These are phyloP conservation scores for Oryzias sinensis DNA, from an alignment of 2,797 vertebrate species.

Conservation along the genomic window DNA sequence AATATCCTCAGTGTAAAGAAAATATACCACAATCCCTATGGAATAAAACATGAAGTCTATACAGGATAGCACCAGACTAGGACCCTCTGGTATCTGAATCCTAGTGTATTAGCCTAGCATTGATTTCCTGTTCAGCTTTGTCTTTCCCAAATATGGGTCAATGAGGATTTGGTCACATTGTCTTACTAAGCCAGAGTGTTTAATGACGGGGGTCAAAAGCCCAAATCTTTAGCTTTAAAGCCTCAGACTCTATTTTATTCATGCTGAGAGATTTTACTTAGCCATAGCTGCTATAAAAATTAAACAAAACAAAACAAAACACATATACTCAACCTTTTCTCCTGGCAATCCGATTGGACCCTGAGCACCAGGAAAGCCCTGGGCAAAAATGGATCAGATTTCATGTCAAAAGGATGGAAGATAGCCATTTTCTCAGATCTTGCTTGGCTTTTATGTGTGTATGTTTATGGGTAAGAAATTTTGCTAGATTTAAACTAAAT, in stretches of 20 bases:
- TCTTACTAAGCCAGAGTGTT: conserved; percentile 18
- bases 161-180: conserved; percentile 31
- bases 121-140: conserved; percentile 64
- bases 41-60: conserved; percentile 22
- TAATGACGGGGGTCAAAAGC: conserved; percentile 54
- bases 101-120: conserved; percentile 60
- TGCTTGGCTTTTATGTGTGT: conserved; percentile 1
- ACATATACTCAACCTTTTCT: conserved; percentile 84
- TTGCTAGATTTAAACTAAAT: conserved; percentile 1
- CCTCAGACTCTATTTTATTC: no score
- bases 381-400: conserved; percentile 44
- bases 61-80: conserved; percentile 23
- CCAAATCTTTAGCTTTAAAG: conserved; percentile 47
- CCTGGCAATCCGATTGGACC: conserved; percentile 88
- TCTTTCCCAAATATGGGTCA: conserved; percentile 47
- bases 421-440: conserved; percentile 4
- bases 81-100: conserved; percentile 33
- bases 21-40: conserved; percentile 21
- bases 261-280: no score
- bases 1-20: conserved; percentile 14
- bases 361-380: conserved; percentile 91
- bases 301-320: conserved; percentile 37
- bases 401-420: conserved; percentile 33
- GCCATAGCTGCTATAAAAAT: no score
- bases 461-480: not conserved